Conservation (phyloP, 2,797 vertebrate genomes). For the Lagodon rhomboides region DNA sequence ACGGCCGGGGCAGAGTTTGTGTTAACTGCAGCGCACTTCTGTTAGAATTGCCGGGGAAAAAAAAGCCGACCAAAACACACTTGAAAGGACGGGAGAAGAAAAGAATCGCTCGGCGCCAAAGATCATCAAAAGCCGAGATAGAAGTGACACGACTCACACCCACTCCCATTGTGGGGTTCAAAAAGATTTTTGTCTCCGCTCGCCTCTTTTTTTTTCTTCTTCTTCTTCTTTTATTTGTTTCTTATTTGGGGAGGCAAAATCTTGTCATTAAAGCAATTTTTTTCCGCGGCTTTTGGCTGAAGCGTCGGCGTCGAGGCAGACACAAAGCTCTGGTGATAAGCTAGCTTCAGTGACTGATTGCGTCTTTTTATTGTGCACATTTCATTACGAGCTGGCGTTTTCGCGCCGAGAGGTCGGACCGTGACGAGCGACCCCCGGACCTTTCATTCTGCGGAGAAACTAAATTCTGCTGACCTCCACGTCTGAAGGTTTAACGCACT, state of each 20-base stretch:
- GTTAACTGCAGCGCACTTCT: slow-evolving; percentile 71
- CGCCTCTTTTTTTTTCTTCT: slow-evolving; percentile 23
- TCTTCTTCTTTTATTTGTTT: slow-evolving; percentile 71
- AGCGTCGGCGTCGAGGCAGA: slow-evolving; percentile 51
- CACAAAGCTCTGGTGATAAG: slow-evolving; percentile 68
- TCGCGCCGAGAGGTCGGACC: slow-evolving; percentile 34
- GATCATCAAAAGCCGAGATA: slow-evolving; percentile 72
- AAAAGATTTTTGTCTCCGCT: slow-evolving; percentile 61
- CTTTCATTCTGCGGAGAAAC: slow-evolving; percentile 12
- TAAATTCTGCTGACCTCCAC: slow-evolving; percentile 19
- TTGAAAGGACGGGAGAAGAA: slow-evolving; percentile 69
- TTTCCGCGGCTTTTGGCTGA: slow-evolving; percentile 56
- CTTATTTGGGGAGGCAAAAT: slow-evolving; percentile 66
- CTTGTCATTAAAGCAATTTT: slow-evolving; percentile 78
- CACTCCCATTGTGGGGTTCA: slow-evolving; percentile 69
- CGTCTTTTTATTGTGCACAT: slow-evolving; percentile 60
- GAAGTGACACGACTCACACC: slow-evolving; percentile 75
- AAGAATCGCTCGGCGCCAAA: slow-evolving; percentile 70
- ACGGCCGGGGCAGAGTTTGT: slow-evolving; percentile 64
- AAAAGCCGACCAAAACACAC: slow-evolving; percentile 72
- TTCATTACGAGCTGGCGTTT: slow-evolving; percentile 63
- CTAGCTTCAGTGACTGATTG: slow-evolving; percentile 60
- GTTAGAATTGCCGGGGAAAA: slow-evolving; percentile 55
- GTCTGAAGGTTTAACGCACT: slow-evolving; percentile 14
- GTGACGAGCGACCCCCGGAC: slow-evolving; percentile 37